Evolutionary conservation across 2,797 vertebrate genomes (phyloP).

Genomic region (Halcyon smyrnensis): DNA sequence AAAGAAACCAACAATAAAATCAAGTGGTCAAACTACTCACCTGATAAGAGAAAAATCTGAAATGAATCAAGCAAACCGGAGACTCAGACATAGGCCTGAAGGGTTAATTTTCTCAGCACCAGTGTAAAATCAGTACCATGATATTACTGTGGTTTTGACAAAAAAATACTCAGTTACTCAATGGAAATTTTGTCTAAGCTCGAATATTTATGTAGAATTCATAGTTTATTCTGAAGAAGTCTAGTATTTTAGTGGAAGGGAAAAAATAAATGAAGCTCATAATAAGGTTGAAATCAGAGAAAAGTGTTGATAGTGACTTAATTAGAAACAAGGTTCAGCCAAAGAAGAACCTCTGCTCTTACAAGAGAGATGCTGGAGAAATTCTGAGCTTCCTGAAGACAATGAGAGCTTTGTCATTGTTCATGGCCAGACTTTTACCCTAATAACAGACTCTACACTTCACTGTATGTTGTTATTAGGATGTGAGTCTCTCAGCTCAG

Average conservation of each 20-base stretch:
- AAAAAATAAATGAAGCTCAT: not conserved
- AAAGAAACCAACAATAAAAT: constrained; percentile 60
- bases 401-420: not conserved
- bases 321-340: not conserved
- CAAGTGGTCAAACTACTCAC: constrained; percentile 39
- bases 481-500: not conserved
- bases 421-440: not conserved
- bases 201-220: not conserved
- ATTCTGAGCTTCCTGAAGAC: not conserved
- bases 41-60: constrained; percentile 22
- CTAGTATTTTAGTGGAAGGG: not conserved
- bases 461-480: not conserved
- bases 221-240: not conserved
- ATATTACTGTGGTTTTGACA: not conserved
- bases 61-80: constrained; percentile 2
- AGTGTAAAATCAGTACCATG: not conserved
- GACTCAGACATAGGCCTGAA: not conserved
- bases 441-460: not conserved
- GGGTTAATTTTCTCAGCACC: not conserved
- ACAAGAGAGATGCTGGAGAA: not conserved
- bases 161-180: not conserved
- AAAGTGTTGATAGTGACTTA: not conserved
- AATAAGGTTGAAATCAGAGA: not conserved
- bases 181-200: not conserved
- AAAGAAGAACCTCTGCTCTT: not conserved